phyloP scores from a whole-genome alignment of 1,140 invertebrate species.

The Eupeodes corollae region DNA sequence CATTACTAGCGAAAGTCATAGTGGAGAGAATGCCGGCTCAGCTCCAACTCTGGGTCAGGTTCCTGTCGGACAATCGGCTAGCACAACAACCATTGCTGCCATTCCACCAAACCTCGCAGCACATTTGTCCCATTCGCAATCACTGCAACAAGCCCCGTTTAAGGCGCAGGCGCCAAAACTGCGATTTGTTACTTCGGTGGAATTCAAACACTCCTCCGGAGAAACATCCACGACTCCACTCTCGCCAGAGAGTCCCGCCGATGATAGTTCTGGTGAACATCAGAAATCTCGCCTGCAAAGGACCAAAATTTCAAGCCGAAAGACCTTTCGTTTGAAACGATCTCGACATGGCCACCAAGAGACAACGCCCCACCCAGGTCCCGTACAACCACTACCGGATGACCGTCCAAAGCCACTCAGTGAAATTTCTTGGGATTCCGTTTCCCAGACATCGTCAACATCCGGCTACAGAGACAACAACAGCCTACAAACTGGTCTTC shows the following conservation, averaged over 20 bases:
- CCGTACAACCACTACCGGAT: conserved; percentile 20
- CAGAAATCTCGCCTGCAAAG: conserved; percentile 65
- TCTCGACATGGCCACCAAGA: conserved; percentile 47
- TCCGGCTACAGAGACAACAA: conserved; percentile 62
- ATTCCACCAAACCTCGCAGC: conserved; percentile 18
- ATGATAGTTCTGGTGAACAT: conserved; percentile 53
- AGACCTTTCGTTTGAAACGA: conserved; percentile 79
- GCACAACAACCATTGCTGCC: conserved; percentile 12
- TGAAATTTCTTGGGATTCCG: conserved; percentile 66
- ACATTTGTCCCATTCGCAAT: conserved; percentile 34
- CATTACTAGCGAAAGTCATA: conserved; percentile 36
- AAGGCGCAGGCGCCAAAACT: conserved; percentile 50
- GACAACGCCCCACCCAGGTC: conserved; percentile 3
- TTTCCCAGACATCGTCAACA: conserved; percentile 63
- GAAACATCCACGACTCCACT: conserved; percentile 61
- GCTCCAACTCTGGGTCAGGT: conserved; percentile 26
- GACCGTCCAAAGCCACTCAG: conserved; percentile 30
- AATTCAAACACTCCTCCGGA: conserved; percentile 40
- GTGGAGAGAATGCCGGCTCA: conserved; percentile 29
- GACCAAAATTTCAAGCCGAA: conserved; percentile 85
- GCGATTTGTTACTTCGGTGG: conserved; percentile 58
- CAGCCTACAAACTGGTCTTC: conserved; percentile 42
- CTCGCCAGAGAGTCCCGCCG: conserved; percentile 58
- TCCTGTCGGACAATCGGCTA: conserved; percentile 14
- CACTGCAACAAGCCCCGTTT: conserved; percentile 31